Base-by-base conservation (phyloP, 2,888 invertebrate species). In the Tuberolachnus salignus region DNA sequence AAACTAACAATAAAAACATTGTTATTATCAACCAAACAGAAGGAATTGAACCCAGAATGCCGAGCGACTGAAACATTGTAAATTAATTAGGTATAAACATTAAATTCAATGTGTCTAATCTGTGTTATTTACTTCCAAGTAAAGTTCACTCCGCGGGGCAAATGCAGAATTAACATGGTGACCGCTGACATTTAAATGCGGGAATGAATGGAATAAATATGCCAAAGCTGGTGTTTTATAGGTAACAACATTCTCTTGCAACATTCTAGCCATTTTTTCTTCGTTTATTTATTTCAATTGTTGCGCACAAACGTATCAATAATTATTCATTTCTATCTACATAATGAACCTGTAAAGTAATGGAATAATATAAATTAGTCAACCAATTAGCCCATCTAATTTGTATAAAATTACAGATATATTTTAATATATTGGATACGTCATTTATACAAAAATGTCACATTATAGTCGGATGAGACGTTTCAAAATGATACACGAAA, bases 21-120 rank as follows among this genome's bases (percentile, higher is more conserved):
- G 97, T 95, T 81, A 97, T 88, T 84, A 97, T 94, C 84, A 97
- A 89, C 91, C 95, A 92, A 57, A 94, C 93, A 80, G 97, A 95
- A n/a, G 97, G 97, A 82, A 96, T 90, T 57, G 95, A 95, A 80
- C 94, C 95, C 84, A 96, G 89, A 85, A 98, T 95, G 69, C 95
- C 95, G 86, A 97, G 89, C 84, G 95, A 94, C 96, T 97, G 90
- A 64, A 85, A 85, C 80, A 83, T 83, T 82, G 83, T 34, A 34
- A 34, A 34, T 34, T 4, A 83, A 83, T 75, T 82, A 46, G 13
- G 49, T 67, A 71, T 11, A 64, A 23, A 26, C 4, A 55, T 66
- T 21, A 6, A 8, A 78, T 66, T 57, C 19, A 21, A 44, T 78
- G n/a, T 46, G 11, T 23, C 46, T 34, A 34, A 4, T n/a, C n/a